Evolutionary conservation across 2,113 vertebrate genomes (phyloP), one percentile per base, ranked within the genome.

Genomic region (Calyptommatus sinebrachiatus): DNA sequence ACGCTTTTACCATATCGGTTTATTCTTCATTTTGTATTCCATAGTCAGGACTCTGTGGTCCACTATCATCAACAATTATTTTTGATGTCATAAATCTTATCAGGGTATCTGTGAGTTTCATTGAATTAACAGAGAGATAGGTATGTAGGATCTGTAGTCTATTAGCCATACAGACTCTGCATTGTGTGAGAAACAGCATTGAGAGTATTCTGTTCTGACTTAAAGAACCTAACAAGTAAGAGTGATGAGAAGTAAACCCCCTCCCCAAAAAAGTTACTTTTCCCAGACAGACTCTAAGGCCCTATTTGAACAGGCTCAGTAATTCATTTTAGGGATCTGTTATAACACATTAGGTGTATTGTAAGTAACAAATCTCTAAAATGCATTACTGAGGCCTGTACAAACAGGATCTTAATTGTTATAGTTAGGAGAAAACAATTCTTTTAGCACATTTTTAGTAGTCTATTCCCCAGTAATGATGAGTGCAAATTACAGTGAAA

Each of bases 391-490:
- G n/a, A n/a, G n/a, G n/a, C n/a, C n/a, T n/a, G 68, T 81, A 79
- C 57, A 65, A 77, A 75, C 35, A 41, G 35, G 5, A 41, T 41
- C 35, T 41, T 41, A 41, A 41, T 41, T 41, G 68, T 84, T 79
- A 81, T 12, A 85, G 79, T 18, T 73, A 35, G 85, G 73, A 85
- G 76, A 76, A 88, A 78, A 80, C 41, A 68, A 73, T 45, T 84
- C 75, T 83, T 88, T 75, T 84, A 85, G 80, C 71, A 66, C 63
- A 71, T 45, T 73, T 69, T 35, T 48, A 63, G 26, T 35, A 5
- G 41, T 67, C 46, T 5, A 35, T 28, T 80, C 66, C 24, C 29
- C 8, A 53, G 21, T 11, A 8, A 41, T 60, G 16, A 41, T 10
- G 24, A 14, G 14, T 76, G 26, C 7, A 72, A 53, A 20, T 9